A percentile compares a stretch with the other conserved stretches of the same genome.
Evolutionary conservation across 2,113 vertebrate genomes (phyloP).

Genomic region (Mixornis gularis): DNA sequence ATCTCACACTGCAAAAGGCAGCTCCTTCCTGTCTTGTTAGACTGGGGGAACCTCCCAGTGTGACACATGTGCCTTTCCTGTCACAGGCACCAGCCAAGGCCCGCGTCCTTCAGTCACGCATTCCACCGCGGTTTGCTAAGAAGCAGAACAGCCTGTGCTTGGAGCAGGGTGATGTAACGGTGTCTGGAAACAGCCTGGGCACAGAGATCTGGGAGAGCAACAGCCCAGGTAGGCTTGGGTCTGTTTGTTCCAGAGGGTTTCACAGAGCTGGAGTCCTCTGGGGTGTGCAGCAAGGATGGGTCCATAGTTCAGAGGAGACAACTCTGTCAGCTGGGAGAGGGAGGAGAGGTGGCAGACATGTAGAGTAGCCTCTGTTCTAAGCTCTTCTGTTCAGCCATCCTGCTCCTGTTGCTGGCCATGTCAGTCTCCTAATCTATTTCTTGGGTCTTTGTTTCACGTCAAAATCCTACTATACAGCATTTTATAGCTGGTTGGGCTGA

Average conservation of each 20-base stretch:
- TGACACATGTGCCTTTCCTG: neutral
- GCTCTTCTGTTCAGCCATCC: neutral
- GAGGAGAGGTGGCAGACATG: neutral
- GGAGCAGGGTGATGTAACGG: conserved; percentile 82
- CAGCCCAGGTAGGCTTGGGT: conserved; percentile 78
- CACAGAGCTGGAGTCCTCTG: neutral
- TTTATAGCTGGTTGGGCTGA: neutral
- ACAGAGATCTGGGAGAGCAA: conserved; percentile 97
- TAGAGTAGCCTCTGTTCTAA: neutral
- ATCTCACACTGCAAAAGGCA: neutral
- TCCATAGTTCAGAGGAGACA: accelerated
- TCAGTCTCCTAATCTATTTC: neutral
- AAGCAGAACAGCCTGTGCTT: conserved; percentile 87
- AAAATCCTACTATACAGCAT: neutral
- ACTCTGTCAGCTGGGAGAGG: neutral
- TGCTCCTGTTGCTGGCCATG: neutral
- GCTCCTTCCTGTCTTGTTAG: neutral
- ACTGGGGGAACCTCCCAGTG: neutral
- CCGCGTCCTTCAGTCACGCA: conserved; percentile 85
- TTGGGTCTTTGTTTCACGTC: neutral
- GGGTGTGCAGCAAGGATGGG: neutral
- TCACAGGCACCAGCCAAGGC: conserved; percentile 82
- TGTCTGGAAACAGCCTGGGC: conserved; percentile 86
- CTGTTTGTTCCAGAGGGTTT: neutral
- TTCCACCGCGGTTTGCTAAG: conserved; percentile 96